A percentile compares a stretch with the other conserved stretches of the same genome.
Conservation (phyloP, 2,113 vertebrate species). For the Nestor notabilis region DNA sequence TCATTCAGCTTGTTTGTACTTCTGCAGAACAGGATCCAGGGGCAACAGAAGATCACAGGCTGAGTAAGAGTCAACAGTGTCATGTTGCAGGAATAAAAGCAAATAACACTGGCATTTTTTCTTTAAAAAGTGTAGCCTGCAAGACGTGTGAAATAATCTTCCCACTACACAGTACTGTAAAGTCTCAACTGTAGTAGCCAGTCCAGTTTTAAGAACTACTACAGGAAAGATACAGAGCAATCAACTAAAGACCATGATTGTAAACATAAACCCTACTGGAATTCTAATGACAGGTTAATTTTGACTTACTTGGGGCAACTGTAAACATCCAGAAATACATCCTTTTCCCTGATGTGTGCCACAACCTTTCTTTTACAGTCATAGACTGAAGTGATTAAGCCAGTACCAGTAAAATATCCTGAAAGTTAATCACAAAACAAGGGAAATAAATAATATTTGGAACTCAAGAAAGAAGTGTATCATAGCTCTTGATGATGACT, state of each 20-base stretch:
- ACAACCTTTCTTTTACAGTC: background rate
- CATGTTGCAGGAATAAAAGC: conserved; percentile 16
- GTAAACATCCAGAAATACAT: background rate
- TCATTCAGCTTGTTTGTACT: conserved; percentile 3
- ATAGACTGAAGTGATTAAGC: background rate
- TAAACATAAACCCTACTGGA: background rate
- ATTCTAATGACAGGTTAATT: background rate
- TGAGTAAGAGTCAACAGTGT: conserved; percentile 22
- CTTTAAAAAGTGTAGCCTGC: background rate
- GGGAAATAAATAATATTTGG: background rate
- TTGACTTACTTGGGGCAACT: background rate
- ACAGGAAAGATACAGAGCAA: background rate
- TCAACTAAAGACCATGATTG: background rate
- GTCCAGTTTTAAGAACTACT: background rate
- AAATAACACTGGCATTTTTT: background rate
- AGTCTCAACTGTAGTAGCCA: background rate
- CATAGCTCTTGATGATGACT: background rate
- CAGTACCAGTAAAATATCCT: background rate
- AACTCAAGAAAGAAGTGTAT: background rate
- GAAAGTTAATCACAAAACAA: background rate
- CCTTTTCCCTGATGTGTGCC: background rate
- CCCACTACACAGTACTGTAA: background rate
- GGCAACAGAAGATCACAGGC: conserved; percentile 1
- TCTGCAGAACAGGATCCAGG: conserved; percentile 20
- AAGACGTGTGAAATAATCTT: background rate